Evolutionary conservation across 2,888 invertebrate genomes (phyloP).

Genomic region (Julus scanicus): DNA sequence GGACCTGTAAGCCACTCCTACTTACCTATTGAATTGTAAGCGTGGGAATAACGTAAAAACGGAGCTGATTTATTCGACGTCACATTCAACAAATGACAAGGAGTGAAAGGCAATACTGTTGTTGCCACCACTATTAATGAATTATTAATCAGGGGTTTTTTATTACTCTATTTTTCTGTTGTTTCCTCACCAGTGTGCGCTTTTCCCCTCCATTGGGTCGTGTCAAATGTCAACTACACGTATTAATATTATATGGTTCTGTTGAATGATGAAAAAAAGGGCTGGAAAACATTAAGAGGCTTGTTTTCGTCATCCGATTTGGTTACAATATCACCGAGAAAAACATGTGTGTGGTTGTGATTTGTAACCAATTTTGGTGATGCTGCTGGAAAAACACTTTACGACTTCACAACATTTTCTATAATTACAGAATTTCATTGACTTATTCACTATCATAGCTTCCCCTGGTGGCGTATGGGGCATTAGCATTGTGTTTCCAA

Average conservation of each 20-base stretch:
- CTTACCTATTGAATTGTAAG: conserved; percentile 45
- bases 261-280: neutral
- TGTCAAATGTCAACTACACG: conserved; percentile 42
- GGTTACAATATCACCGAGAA: neutral
- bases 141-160: conserved; percentile 51
- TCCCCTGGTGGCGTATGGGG: too few relatives aligned
- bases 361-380: too few relatives aligned
- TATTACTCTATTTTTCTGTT: neutral
- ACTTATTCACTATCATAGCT: too few relatives aligned
- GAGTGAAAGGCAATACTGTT: conserved; percentile 51
- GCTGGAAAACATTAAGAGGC: neutral
- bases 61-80: conserved; percentile 48
- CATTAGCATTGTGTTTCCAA: too few relatives aligned
- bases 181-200: neutral
- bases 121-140: conserved; percentile 43
- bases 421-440: too few relatives aligned
- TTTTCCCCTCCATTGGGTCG: conserved; percentile 19
- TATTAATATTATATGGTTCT: neutral
- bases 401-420: too few relatives aligned
- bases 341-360: neutral
- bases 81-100: conserved; percentile 16
- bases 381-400: too few relatives aligned
- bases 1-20: conserved; percentile 36
- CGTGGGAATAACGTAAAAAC: conserved; percentile 49
- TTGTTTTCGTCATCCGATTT: neutral